These are phyloP conservation scores for Hippocampus comes DNA, from an alignment of 2,113 vertebrate species.

Conservation along the genomic window DNA sequence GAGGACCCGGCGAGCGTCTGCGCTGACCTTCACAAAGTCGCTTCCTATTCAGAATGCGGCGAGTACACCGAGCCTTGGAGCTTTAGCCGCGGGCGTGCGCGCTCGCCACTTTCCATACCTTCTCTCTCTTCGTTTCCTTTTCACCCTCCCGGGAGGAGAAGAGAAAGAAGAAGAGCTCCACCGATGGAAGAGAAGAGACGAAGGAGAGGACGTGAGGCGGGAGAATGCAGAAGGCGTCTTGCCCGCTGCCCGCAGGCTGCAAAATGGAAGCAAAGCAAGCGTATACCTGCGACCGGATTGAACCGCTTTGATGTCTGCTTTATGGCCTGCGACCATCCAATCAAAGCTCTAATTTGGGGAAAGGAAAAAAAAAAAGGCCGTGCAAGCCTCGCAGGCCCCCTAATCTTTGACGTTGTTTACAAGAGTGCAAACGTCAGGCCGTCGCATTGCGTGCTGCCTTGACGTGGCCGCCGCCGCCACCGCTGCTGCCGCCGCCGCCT, in stretches of 20 bases:
- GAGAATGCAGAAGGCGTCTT: neutral
- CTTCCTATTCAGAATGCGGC: slow-evolving; percentile 52
- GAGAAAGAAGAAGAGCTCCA: slow-evolving; percentile 43
- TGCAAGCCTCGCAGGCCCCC: slow-evolving; percentile 13
- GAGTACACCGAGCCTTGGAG: slow-evolving; percentile 49
- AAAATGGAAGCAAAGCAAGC: slow-evolving; percentile 50
- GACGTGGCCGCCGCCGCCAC: slow-evolving; percentile 10
- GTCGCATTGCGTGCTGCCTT: slow-evolving; percentile 25
- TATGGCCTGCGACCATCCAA: slow-evolving; percentile 62
- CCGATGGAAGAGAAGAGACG: slow-evolving; percentile 14
- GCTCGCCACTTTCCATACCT: slow-evolving; percentile 44
- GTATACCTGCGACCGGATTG: slow-evolving; percentile 42
- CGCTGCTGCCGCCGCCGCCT: slow-evolving; percentile 27
- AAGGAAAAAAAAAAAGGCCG: neutral
- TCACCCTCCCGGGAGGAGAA: slow-evolving; percentile 52
- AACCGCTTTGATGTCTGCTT: slow-evolving; percentile 60
- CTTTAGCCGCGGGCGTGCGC: slow-evolving; percentile 35
- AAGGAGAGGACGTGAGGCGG: slow-evolving; percentile 18
- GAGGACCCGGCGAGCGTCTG: slow-evolving; percentile 32
- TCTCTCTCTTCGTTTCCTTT: slow-evolving; percentile 47
- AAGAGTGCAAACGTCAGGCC: slow-evolving; percentile 10
- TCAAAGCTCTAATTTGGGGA: slow-evolving; percentile 63
- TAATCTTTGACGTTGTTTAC: slow-evolving; percentile 51
- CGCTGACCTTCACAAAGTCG: slow-evolving; percentile 12
- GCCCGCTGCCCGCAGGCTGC: slow-evolving; percentile 44